Base-by-base conservation (phyloP, 2,888 invertebrate species). In the Lasioglossum lativentre region DNA sequence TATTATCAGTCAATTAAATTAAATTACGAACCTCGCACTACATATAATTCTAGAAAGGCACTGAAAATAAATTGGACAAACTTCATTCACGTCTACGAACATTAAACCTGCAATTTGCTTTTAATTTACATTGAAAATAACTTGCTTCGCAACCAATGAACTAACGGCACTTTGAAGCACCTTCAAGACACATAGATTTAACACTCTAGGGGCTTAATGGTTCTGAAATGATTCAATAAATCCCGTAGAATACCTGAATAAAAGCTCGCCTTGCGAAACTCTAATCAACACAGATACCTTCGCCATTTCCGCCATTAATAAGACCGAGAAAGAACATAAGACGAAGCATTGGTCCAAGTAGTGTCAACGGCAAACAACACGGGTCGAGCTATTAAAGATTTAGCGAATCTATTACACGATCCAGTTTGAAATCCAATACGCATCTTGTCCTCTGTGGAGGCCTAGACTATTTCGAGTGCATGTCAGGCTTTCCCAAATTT, bases 401-500 rank as follows among this genome's bases (percentile, higher is more conserved):
- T 75, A 85, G 42, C 45, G 78, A 73, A 73, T 81, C 59, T 74
- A 68, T 84, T 72, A 72, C 66, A n/a, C 73, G 86, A 83, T 83
- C 80, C 82, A 83, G 88, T 91, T 88, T 91, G 93, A 93, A 94
- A 94, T 93, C 86, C 83, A 93, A 94, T 93, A 91, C 90, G 89
- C 85, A 85, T 83, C 83, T 89, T 89, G 87, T 81, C 78, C 84
- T 86, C 76, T 70, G 87, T 85, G 78, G 85, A 66, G 89, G 86
- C 90, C 90, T 90, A 90, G 88, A 93, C 94, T 94, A 94, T 94
- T 94, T 94, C 92, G 89, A 94, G 94, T 93, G 85, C 91, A 89
- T 90, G 89, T 91, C 89, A 89, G 89, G 92, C 92, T 94, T 94
- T 92, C 93, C 91, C 93, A 93, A 94, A 94, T 94, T 94, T 94